phyloP scores from a whole-genome alignment of 2,113 vertebrate genomes.

The Lasiurus borealis region DNA sequence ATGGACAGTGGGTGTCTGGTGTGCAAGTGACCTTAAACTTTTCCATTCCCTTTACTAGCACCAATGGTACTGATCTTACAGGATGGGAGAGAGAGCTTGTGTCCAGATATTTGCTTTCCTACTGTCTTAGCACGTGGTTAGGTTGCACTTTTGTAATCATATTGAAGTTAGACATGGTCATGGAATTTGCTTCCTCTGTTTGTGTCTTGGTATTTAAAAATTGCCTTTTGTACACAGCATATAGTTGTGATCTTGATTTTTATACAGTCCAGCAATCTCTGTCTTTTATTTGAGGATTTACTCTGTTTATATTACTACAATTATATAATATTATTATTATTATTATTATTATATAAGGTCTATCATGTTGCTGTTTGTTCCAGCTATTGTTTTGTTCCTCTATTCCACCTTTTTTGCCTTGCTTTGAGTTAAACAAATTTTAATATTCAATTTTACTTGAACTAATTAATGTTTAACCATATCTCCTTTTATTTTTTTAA shows the following conservation, averaged over 20 bases:
- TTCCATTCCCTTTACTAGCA: background rate
- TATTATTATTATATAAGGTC: background rate
- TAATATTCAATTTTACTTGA: background rate
- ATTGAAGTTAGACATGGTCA: background rate
- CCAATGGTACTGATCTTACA: background rate
- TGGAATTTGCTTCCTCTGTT: background rate
- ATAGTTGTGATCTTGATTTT: background rate
- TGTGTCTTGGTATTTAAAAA: conserved; percentile 24
- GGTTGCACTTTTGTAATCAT: background rate
- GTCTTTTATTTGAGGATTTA: conserved; percentile 6
- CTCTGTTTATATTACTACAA: background rate
- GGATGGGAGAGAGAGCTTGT: background rate
- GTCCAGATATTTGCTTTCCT: background rate
- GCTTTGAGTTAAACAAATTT: background rate
- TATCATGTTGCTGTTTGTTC: background rate
- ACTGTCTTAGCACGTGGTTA: background rate
- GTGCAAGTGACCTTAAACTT: background rate
- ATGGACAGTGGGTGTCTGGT: background rate
- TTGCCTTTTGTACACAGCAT: background rate
- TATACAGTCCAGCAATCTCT: background rate
- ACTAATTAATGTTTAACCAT: background rate
- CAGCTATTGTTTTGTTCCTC: background rate
- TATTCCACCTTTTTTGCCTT: background rate
- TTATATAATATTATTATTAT: background rate
- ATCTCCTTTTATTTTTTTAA: background rate